Evolutionary conservation across 2,888 invertebrate genomes (phyloP), one percentile per base, ranked within the genome.

Genomic region (Caenorhabditis sp.): DNA sequence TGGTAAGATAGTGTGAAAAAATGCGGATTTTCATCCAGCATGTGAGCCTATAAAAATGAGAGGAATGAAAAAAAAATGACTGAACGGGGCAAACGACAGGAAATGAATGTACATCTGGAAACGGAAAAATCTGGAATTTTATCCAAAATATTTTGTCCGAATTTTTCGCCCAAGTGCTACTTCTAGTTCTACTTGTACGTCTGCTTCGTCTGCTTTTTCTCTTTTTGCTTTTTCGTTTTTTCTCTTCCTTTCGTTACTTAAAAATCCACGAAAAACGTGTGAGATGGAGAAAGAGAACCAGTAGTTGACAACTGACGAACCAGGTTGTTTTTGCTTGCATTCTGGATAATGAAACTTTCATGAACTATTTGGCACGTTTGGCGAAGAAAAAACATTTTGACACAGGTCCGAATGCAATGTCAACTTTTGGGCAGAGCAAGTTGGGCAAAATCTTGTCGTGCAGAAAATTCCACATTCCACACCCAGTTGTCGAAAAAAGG

Each of bases 261-360:
- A 24, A 40, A 61, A 35, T 61, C 26, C 20, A 9, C n/a, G 18
- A 60, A 60, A n/a, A 60, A 40, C 60, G 37, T 37, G 60, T 60
- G 60, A 22, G 60, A 60, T 37, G 24, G 24, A 37, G 40, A 37
- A 35, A 15, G 4, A n/a, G 18, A 40, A 58, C 64, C 40, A 44
- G 50, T 24, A 5, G 64, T 55, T 44, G 72, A 20, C 70, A 15
- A 13, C 53, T 18, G 58, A 18, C 58, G 72, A 74, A 74, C 60
- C 44, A n/a, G 55, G 76, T 67, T 76, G 76, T 76, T 76, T 67
- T 76, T 76, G 76, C 67, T 67, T 61, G 51, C 76, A 76, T 76
- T 76, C 69, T 77, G 58, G 68, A 77, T 77, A 77, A 77, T 77
- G 69, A 77, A 77, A 77, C 56, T 77, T 77, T 77, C 37, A 77